Evolutionary conservation across 1,140 invertebrate genomes (phyloP).

Genomic region (Eurosta solidaginis): DNA sequence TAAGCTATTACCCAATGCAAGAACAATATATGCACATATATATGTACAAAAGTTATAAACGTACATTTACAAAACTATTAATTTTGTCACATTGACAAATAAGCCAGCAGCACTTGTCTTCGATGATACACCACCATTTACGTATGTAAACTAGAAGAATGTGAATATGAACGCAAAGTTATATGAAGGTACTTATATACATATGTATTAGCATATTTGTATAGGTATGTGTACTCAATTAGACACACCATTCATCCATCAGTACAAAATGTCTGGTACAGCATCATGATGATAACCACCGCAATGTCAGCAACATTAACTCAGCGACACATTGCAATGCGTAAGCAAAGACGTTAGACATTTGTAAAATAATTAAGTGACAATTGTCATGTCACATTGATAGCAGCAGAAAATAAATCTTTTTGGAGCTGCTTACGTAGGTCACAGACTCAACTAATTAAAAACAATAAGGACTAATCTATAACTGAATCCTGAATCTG

Average conservation of each 20-base stretch:
- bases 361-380: constrained; percentile 36
- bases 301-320: constrained; percentile 11
- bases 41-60: too few species aligned
- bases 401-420: constrained; percentile 32
- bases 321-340: neutral
- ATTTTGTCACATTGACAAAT: constrained; percentile 8
- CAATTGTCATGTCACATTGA: constrained; percentile 37
- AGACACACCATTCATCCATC: constrained; percentile 17
- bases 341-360: neutral
- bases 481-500: too few species aligned
- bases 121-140: neutral
- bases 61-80: too few species aligned
- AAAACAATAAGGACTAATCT: too few species aligned
- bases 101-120: neutral
- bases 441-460: neutral
- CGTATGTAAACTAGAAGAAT: neutral
- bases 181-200: neutral
- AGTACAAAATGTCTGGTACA: constrained; percentile 6
- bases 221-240: neutral
- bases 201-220: neutral
- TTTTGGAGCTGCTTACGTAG: neutral
- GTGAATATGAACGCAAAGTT: neutral
- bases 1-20: neutral
- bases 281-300: neutral
- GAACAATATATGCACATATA: neutral